Evolutionary conservation across 2,113 vertebrate species (phyloP).

Genomic region (Dipodomys stephensi): DNA sequence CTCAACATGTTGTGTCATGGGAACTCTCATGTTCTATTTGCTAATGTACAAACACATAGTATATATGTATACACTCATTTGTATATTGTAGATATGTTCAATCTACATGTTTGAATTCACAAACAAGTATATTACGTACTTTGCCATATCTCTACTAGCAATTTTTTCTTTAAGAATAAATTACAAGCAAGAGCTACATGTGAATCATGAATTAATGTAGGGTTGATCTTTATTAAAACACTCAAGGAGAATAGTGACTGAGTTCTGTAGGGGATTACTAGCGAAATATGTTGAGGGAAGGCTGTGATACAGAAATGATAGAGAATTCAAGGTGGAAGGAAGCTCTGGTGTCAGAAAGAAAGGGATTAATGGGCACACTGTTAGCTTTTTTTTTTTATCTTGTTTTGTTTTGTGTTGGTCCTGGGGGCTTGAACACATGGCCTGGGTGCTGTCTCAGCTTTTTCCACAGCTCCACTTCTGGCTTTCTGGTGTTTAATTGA

Average conservation of each 20-base stretch:
- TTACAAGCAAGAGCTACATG: background rate
- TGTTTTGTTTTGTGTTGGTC: too few relatives aligned
- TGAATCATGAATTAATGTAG: background rate
- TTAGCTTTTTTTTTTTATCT: background rate
- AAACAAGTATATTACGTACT: background rate
- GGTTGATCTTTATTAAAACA: background rate
- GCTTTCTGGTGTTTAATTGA: too few relatives aligned
- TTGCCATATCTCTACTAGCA: background rate
- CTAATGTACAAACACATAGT: background rate
- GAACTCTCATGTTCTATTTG: background rate
- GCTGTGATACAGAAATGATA: background rate
- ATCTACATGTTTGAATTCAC: background rate
- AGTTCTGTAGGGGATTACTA: constrained; percentile 1
- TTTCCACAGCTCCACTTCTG: too few relatives aligned
- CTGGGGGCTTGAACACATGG: too few relatives aligned
- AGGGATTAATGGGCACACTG: background rate
- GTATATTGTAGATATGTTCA: background rate
- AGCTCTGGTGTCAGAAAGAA: background rate
- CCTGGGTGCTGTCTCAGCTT: too few relatives aligned
- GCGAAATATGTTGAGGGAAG: background rate
- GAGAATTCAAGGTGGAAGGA: constrained; percentile 25
- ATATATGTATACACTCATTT: background rate
- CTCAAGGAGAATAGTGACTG: background rate
- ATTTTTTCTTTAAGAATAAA: background rate
- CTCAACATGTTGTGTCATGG: background rate